Evolutionary conservation across 2,113 vertebrate genomes (phyloP).

Genomic region (Alethe castanea): DNA sequence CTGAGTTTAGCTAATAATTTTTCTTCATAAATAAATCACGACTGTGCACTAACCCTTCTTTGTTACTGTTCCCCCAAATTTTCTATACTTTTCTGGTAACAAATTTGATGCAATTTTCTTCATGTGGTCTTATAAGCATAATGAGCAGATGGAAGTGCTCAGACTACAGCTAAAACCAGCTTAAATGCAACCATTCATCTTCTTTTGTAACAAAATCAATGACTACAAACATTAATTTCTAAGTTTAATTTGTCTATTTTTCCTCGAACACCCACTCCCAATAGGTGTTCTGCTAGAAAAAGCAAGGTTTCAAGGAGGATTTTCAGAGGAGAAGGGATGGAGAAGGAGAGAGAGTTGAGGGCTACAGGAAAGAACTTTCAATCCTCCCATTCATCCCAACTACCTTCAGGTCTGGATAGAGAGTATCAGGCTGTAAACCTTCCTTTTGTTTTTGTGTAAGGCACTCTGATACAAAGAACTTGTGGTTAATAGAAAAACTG

Average conservation of each 20-base stretch:
- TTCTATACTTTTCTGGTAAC: neutral
- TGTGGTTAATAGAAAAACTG: neutral
- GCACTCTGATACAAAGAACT: neutral
- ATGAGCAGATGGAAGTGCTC: neutral
- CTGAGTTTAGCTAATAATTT: slow-evolving; percentile 22
- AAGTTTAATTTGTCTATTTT: neutral
- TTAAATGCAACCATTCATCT: neutral
- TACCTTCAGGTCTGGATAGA: neutral
- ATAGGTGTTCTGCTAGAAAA: neutral
- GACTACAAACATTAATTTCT: neutral
- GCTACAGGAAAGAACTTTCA: neutral
- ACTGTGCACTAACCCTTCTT: neutral
- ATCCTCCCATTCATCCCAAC: neutral
- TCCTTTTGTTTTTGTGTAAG: neutral
- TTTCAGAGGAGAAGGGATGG: neutral
- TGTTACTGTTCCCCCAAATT: neutral
- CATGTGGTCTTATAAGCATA: neutral
- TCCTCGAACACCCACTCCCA: neutral
- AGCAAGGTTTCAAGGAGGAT: neutral
- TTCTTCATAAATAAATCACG: neutral
- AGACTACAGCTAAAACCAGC: neutral
- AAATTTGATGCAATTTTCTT: neutral
- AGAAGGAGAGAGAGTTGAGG: neutral
- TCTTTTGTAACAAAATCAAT: slow-evolving; percentile 1
- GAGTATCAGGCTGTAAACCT: neutral